A percentile compares a stretch with the other conserved stretches of the same genome.
These are phyloP conservation scores for Euura saliciscinereae DNA, from an alignment of 1,140 invertebrate genomes.

Conservation along the genomic window DNA sequence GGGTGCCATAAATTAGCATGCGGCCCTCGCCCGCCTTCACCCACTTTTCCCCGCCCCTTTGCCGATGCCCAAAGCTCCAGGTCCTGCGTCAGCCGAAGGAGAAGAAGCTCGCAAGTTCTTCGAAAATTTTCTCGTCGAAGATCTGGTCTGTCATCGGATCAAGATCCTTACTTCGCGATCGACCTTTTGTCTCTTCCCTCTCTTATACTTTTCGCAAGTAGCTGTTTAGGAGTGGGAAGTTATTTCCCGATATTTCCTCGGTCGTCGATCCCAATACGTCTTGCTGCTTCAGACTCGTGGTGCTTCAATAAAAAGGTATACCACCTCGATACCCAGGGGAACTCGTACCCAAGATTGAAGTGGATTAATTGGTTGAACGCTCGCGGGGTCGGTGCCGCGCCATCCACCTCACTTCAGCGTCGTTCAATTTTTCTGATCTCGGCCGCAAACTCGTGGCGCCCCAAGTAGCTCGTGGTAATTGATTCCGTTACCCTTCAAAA, in stretches of 20 bases:
- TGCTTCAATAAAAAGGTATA: conserved; percentile 32
- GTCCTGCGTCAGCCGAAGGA: neutral
- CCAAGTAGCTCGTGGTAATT: conserved; percentile 37
- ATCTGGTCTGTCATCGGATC: neutral
- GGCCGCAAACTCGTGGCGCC: conserved; percentile 43
- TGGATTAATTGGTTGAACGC: conserved; percentile 55
- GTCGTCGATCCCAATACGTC: conserved; percentile 46
- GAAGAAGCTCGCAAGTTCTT: neutral
- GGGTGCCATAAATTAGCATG: conserved; percentile 62
- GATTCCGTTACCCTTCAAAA: conserved; percentile 23
- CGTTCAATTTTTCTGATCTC: conserved; percentile 49
- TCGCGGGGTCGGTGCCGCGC: conserved; percentile 43
- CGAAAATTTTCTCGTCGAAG: neutral
- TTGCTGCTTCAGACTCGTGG: conserved; percentile 30
- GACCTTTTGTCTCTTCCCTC: neutral
- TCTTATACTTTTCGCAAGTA: neutral
- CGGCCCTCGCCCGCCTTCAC: conserved; percentile 29
- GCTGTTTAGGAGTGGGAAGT: neutral
- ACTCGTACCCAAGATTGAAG: conserved; percentile 44
- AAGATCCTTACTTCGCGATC: neutral
- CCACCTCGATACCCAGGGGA: conserved; percentile 42
- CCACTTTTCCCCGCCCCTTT: neutral
- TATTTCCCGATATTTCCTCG: neutral
- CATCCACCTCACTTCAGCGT: neutral
- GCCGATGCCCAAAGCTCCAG: conserved; percentile 3